Percentiles rank a stretch among this genome's conserved stretches.
Conservation (phyloP, 2,888 invertebrate genomes). For the Tachystola acroxantha region DNA sequence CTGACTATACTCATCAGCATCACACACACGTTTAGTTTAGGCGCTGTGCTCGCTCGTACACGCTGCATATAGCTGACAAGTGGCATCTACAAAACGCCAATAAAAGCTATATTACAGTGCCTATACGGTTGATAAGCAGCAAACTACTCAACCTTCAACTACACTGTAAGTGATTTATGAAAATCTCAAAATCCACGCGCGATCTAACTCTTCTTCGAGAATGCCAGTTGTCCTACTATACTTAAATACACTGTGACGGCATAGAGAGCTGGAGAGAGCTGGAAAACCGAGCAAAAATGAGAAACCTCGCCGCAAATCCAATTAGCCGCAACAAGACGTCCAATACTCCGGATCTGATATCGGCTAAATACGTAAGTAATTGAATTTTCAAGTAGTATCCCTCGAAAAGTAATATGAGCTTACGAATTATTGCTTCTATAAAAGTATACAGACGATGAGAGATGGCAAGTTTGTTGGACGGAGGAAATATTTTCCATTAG, state of each 20-base stretch:
- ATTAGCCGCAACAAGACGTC: slow-evolving; percentile 58
- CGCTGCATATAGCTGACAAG: background rate
- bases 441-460: slow-evolving; percentile 24
- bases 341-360: slow-evolving; percentile 47
- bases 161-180: too few species aligned
- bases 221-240: background rate
- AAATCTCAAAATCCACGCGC: too few species aligned
- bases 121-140: too few species aligned
- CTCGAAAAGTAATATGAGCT: slow-evolving; percentile 12
- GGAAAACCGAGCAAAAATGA: slow-evolving; percentile 43
- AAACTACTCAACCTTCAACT: too few species aligned
- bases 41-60: background rate
- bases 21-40: background rate
- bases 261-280: slow-evolving; percentile 27
- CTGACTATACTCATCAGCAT: too few species aligned
- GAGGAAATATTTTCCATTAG: slow-evolving; percentile 2
- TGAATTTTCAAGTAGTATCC: slow-evolving; percentile 31
- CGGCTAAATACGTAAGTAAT: slow-evolving; percentile 40
- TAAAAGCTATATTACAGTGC: too few species aligned
- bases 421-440: slow-evolving; percentile 15
- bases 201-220: too few species aligned
- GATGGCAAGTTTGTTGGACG: slow-evolving; percentile 12
- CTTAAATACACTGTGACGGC: slow-evolving; percentile 18
- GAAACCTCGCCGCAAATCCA: slow-evolving; percentile 56
- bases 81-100: too few species aligned